Evolutionary conservation across 2,888 invertebrate genomes (phyloP).

Genomic region (Coenonympha glycerion): DNA sequence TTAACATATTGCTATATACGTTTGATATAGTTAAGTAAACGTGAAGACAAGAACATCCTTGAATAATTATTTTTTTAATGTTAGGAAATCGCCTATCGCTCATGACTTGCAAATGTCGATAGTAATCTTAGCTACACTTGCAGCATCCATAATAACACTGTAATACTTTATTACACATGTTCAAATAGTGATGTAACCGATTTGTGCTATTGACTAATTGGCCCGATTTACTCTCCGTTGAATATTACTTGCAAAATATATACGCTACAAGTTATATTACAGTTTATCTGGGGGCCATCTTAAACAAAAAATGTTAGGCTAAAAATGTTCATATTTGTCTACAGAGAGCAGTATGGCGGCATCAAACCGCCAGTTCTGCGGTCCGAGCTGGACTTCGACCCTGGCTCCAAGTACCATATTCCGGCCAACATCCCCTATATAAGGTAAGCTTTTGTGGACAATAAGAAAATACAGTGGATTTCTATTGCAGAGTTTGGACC

Average conservation of each 20-base stretch:
- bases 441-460: constrained; percentile 79
- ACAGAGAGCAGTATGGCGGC: constrained; percentile 88
- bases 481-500: too few species aligned
- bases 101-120: not conserved
- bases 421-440: constrained; percentile 93
- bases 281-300: too few species aligned
- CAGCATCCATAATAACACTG: constrained; percentile 8
- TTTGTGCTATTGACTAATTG: constrained; percentile 19
- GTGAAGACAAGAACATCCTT: too few species aligned
- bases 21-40: too few species aligned
- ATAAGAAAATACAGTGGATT: not conserved
- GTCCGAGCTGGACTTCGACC: constrained; percentile 92
- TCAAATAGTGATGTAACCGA: constrained; percentile 22
- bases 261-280: too few species aligned
- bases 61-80: not conserved
- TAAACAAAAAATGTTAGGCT: too few species aligned
- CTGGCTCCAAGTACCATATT: constrained; percentile 94
- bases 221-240: constrained; percentile 15
- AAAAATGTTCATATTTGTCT: constrained; percentile 29
- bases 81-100: not conserved
- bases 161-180: constrained; percentile 9
- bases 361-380: constrained; percentile 89
- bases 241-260: not conserved
- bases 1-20: too few species aligned
- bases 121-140: constrained; percentile 5